Evolutionary conservation across 2,113 vertebrate species (phyloP).

Genomic region (Chrysochloris asiatica): DNA sequence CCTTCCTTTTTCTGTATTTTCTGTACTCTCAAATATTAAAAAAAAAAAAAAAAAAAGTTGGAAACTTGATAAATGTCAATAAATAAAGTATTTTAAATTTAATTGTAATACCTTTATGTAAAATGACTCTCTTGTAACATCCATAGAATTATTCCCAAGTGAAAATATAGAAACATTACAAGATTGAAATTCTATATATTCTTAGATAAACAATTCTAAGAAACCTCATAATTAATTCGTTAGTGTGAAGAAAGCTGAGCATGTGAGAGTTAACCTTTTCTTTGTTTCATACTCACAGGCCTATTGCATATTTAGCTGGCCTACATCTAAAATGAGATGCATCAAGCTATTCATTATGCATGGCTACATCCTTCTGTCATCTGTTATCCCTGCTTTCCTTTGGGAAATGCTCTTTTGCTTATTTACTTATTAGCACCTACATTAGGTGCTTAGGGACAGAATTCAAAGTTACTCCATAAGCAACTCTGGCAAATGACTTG

Average conservation of each 20-base stretch:
- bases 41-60: too few relatives aligned
- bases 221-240: neutral
- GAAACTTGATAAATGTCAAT: neutral
- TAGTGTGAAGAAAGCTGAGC: neutral
- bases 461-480: constrained; percentile 18
- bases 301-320: neutral
- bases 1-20: neutral
- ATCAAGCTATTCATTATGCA: neutral
- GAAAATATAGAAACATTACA: neutral
- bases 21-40: neutral
- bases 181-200: neutral
- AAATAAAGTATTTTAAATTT: neutral
- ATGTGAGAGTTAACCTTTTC: constrained; percentile 13
- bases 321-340: neutral
- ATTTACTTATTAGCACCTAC: neutral
- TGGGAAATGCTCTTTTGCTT: neutral
- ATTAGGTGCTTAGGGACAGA: constrained; percentile 6
- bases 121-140: neutral
- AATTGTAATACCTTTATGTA: neutral
- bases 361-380: neutral
- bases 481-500: constrained; percentile 29
- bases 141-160: neutral
- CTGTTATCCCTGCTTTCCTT: neutral
- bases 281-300: neutral
- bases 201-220: constrained; percentile 36